Conservation (phyloP, 2,113 vertebrate genomes). For the Perognathus longimembris region DNA sequence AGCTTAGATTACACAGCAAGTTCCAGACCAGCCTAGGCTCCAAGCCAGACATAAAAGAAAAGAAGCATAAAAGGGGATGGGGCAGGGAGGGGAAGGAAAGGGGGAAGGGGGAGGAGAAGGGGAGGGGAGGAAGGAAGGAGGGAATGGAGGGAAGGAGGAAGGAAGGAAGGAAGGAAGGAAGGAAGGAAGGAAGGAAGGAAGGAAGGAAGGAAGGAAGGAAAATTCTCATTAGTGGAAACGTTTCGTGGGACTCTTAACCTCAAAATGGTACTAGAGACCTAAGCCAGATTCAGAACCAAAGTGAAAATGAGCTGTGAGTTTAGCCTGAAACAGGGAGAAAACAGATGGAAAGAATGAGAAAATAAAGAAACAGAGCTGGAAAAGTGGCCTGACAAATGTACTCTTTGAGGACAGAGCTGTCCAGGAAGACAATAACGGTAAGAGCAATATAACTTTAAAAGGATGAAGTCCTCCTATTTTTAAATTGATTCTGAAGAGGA, state of each 20-base stretch:
- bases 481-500: slow-evolving; percentile 57
- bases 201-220: background rate
- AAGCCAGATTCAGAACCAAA: slow-evolving; percentile 20
- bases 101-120: too few relatives aligned
- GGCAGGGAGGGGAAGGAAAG: too few relatives aligned
- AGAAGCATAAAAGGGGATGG: background rate
- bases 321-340: slow-evolving; percentile 9
- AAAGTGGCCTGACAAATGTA: slow-evolving; percentile 43
- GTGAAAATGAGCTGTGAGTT: slow-evolving; percentile 47
- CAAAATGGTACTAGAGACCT: background rate
- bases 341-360: background rate
- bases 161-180: too few relatives aligned
- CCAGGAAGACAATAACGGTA: slow-evolving; percentile 23
- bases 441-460: slow-evolving; percentile 41
- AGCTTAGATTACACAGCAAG: background rate
- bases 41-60: background rate
- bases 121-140: too few relatives aligned
- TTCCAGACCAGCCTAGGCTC: background rate
- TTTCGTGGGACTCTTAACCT: slow-evolving; percentile 22
- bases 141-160: too few relatives aligned
- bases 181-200: too few relatives aligned
- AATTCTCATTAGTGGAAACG: background rate
- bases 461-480: slow-evolving; percentile 45
- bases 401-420: slow-evolving; percentile 37
- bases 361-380: background rate